phyloP scores from a whole-genome alignment of 2,113 vertebrate genomes.

The Sula dactylatra region DNA sequence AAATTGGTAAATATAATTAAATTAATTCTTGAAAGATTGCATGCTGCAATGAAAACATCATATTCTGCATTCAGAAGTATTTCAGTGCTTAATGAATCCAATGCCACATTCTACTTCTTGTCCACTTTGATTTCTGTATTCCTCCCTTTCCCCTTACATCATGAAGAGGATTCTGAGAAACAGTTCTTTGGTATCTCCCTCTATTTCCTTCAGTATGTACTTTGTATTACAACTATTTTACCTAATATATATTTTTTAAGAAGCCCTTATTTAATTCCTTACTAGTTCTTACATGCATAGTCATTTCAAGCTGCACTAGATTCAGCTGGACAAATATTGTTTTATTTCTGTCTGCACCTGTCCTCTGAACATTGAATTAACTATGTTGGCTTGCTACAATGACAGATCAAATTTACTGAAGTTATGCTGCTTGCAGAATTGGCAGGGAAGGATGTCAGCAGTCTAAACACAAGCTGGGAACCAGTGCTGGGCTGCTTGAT shows the following conservation, averaged over 20 bases:
- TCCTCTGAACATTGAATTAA: conserved; percentile 50
- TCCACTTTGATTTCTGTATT: not conserved
- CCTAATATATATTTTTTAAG: not conserved
- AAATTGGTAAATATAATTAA: not conserved
- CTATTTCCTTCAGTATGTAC: not conserved
- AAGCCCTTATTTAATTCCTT: not conserved
- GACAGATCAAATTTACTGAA: conserved; percentile 21
- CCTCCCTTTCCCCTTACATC: not conserved
- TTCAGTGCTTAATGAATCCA: not conserved
- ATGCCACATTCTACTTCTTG: not conserved
- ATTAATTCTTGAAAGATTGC: not conserved
- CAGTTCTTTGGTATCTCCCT: not conserved
- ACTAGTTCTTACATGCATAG: not conserved
- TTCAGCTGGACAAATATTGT: conserved; percentile 21
- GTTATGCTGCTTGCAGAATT: not conserved
- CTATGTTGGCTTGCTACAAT: not conserved
- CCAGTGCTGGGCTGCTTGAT: not conserved
- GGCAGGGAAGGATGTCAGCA: not conserved
- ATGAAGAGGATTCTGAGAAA: not conserved
- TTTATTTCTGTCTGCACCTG: conserved; percentile 67
- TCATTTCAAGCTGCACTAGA: not conserved
- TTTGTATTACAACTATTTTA: not conserved
- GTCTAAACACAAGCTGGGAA: not conserved
- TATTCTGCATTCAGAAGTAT: not conserved
- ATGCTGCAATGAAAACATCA: not conserved